These are phyloP conservation scores for Numida meleagris DNA, from an alignment of 2,113 vertebrate genomes.

Conservation along the genomic window DNA sequence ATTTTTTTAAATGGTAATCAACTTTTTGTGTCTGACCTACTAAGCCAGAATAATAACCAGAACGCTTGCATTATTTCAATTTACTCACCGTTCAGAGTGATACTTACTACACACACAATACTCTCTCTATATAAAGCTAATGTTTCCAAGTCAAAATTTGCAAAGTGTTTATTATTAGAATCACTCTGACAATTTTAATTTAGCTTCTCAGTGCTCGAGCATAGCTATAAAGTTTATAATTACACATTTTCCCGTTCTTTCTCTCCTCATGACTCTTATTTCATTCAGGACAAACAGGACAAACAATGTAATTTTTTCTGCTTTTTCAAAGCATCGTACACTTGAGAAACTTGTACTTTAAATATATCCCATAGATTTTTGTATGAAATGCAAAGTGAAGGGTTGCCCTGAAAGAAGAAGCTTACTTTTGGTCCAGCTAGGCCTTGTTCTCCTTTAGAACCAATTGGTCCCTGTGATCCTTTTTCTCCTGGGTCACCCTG, in stretches of 20 bases:
- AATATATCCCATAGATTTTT: not conserved
- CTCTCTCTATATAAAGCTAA: not conserved
- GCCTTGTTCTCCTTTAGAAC: slow-evolving; percentile 59
- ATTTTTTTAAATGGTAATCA: not conserved
- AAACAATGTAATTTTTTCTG: not conserved
- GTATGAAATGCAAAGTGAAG: not conserved
- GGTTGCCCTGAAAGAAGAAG: not conserved
- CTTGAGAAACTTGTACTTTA: not conserved
- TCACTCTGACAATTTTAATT: not conserved
- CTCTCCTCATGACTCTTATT: not conserved
- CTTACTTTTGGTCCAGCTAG: slow-evolving; percentile 72
- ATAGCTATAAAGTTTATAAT: not conserved
- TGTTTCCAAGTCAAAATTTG: not conserved
- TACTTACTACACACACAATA: not conserved
- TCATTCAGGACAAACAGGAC: not conserved
- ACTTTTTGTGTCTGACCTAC: not conserved
- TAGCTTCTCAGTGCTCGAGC: not conserved
- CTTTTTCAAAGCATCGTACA: not conserved
- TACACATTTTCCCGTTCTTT: not conserved
- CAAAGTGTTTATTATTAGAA: not conserved
- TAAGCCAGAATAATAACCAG: not conserved
- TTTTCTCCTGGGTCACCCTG: slow-evolving; percentile 76
- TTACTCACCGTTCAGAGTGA: not conserved
- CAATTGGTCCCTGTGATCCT: slow-evolving; percentile 67
- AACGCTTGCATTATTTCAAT: not conserved